Base-by-base conservation (phyloP, 2,888 invertebrate genomes). In the Apotomis turbidana region DNA sequence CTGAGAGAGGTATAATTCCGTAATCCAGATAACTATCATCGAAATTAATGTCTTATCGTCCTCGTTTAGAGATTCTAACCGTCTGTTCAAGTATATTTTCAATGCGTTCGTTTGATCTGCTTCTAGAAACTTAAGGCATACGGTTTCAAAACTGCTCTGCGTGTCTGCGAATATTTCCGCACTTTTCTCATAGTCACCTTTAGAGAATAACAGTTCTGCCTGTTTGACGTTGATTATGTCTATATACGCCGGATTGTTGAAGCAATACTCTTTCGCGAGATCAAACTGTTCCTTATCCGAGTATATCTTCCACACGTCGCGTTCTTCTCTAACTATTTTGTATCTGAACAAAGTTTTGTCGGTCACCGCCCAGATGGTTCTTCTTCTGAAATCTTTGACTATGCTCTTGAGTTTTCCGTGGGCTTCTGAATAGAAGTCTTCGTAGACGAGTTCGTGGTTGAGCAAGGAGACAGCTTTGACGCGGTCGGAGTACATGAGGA, bases 21-120 rank as follows among this genome's bases (percentile, higher is more conserved):
- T 95, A 78, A 99, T 95, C 99, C 99, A 99, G 69, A 98, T 95
- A 0, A 99, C 97, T 52, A 99, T 94, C 95, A 99, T 97, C 0
- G 98, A 98, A 63, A 97, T 96, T 81, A 98, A 97, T 0, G 98
- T 97, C 82, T 96, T 96, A 77, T 98, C 98, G 79, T 95, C 95
- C 1, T 94, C 89, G 49, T 94, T 94, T 12, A 98, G 86, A 44
- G 95, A 94, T 36, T 96, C 96, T 67, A 99, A 89, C 87, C 98
- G 97, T 87, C 95, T 96, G 69, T 95, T 94, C n/a, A 99, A 93
- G 84, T 98, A 99, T 10, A 96, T 95, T 90, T 98, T 97, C 64
- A 99, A 90, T 0, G 99, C 97, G 77, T 96, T 96, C 73, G 97
- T 96, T 83, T 98, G 95, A 71, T 96, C 95, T 0, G 96, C 94